Percentiles rank a stretch among this genome's conserved stretches.
Conservation (phyloP, 2,888 invertebrate species). For the Eustalomyia histrio region DNA sequence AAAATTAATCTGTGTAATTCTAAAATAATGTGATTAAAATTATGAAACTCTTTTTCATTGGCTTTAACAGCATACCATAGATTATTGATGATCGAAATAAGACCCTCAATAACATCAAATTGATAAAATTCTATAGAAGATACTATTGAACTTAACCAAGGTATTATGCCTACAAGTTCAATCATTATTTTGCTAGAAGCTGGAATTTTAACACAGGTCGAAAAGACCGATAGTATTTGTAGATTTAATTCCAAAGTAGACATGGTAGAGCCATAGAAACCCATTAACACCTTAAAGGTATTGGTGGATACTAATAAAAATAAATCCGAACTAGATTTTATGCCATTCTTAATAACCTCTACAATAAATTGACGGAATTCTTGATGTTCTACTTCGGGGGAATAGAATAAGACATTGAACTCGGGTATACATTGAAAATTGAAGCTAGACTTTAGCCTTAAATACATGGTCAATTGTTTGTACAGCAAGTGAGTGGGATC, state of each 20-base stretch:
- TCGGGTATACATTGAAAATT: constrained; percentile 92
- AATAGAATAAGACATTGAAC: constrained; percentile 90
- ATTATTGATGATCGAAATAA: constrained; percentile 77
- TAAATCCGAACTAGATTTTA: constrained; percentile 87
- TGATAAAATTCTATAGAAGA: constrained; percentile 76
- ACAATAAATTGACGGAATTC: constrained; percentile 89
- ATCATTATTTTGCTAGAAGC: constrained; percentile 84
- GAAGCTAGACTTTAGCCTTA: constrained; percentile 88
- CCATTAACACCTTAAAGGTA: constrained; percentile 88
- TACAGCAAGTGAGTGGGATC: constrained; percentile 89
- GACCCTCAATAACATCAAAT: constrained; percentile 78
- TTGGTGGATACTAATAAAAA: constrained; percentile 86
- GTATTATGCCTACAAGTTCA: constrained; percentile 85
- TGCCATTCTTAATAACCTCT: constrained; percentile 87
- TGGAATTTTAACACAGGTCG: constrained; percentile 83
- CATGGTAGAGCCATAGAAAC: constrained; percentile 84
- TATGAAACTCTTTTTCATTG: constrained; percentile 71
- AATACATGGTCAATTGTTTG: constrained; percentile 87
- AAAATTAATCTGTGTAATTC: constrained; percentile 73
- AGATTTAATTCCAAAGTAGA: constrained; percentile 84
- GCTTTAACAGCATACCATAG: constrained; percentile 77
- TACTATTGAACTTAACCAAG: constrained; percentile 83
- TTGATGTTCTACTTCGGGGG: constrained; percentile 85
- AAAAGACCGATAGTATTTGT: constrained; percentile 84
- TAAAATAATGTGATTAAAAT: constrained; percentile 71